Percentiles rank a stretch among this genome's conserved stretches.
Evolutionary conservation across 2,888 invertebrate genomes (phyloP).

Genomic region (Torymus aiolomorphi): DNA sequence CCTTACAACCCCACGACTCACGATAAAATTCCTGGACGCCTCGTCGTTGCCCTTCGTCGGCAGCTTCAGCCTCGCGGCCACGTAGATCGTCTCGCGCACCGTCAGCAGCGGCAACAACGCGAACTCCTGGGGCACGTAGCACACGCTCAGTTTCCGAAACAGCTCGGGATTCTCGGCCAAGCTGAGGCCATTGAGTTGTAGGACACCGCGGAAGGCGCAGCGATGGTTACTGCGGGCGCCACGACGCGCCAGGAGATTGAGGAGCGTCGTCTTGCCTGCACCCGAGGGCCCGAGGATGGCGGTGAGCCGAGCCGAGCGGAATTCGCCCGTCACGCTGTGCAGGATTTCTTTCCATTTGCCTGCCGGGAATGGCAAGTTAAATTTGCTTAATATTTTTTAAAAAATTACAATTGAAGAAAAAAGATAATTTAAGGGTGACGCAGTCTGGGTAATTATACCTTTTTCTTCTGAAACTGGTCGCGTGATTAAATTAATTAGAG

Average conservation of each 20-base stretch:
- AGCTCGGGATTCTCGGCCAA: constrained; percentile 36
- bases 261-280: constrained; percentile 86
- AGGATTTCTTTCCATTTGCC: constrained; percentile 76
- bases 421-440: too few species aligned
- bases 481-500: too few species aligned
- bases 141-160: constrained; percentile 75
- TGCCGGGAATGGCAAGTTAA: constrained; percentile 38
- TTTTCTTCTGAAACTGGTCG: too few species aligned
- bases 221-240: constrained; percentile 63
- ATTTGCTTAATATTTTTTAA: too few species aligned
- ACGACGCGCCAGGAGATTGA: constrained; percentile 85
- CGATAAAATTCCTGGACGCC: constrained; percentile 60
- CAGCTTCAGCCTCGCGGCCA: constrained; percentile 79
- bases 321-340: constrained; percentile 78
- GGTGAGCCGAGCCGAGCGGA: constrained; percentile 80
- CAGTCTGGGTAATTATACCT: too few species aligned
- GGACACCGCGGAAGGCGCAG: constrained; percentile 60
- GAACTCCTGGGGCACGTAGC: constrained; percentile 81
- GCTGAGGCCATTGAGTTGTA: constrained; percentile 33
- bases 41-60: constrained; percentile 59
- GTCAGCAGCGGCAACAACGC: constrained; percentile 79
- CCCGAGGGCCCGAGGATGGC: constrained; percentile 85
- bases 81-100: constrained; percentile 78
- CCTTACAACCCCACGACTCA: constrained; percentile 40
- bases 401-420: too few species aligned